Percentiles rank a stretch among this genome's conserved stretches.
Conservation (phyloP, 2,888 invertebrate genomes). For the Dyspetes luteomarginatus region DNA sequence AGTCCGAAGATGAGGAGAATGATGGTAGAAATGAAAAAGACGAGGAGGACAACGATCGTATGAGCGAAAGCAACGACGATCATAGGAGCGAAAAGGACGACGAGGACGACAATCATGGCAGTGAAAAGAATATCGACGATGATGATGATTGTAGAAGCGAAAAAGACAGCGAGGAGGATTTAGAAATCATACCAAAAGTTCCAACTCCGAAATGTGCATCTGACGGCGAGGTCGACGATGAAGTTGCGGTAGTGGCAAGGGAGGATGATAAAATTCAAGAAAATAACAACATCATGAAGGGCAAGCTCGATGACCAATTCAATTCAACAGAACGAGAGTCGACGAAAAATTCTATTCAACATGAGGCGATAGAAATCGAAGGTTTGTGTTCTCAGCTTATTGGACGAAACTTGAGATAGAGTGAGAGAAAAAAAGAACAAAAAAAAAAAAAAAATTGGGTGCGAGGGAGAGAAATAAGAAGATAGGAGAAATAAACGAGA, state of each 20-base stretch:
- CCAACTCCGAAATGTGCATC: background rate
- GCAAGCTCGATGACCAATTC: background rate
- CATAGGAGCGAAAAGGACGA: background rate
- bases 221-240: background rate
- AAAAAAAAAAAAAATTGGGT: slow-evolving; percentile 18
- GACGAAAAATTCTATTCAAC: slow-evolving; percentile 37
- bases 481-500: background rate
- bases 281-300: background rate
- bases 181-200: slow-evolving; percentile 6
- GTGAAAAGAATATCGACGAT: slow-evolving; percentile 23
- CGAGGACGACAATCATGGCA: background rate
- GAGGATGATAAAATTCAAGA: slow-evolving; percentile 22
- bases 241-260: background rate
- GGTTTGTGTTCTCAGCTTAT: slow-evolving; percentile 53
- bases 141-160: slow-evolving; percentile 16
- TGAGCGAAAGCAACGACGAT: slow-evolving; percentile 7
- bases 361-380: slow-evolving; percentile 44
- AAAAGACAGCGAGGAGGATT: background rate
- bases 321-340: slow-evolving; percentile 32
- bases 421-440: background rate
- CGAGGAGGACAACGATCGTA: too few relatives aligned
- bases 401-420: slow-evolving; percentile 21
- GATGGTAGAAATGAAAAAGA: slow-evolving; percentile 24
- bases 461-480: slow-evolving; percentile 3
- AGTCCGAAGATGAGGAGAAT: slow-evolving; percentile 45